phyloP scores from a whole-genome alignment of 2,797 vertebrate species.

The Pseudochromis fuscus region DNA sequence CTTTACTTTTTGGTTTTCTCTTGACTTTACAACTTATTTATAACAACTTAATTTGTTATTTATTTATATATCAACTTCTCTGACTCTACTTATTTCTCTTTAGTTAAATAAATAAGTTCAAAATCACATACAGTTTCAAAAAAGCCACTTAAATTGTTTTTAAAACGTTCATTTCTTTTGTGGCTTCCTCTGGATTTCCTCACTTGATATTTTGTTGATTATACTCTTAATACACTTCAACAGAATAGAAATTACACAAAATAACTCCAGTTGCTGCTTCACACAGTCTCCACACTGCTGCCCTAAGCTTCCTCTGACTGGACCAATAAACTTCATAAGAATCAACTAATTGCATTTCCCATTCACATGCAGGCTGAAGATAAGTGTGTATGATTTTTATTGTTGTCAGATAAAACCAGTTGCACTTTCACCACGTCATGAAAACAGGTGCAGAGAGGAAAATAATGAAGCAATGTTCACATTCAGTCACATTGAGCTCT shows the following conservation, averaged over 20 bases:
- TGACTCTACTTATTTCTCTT: no score
- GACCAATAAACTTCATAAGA: not conserved
- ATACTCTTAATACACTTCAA: not conserved
- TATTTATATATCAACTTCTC: no score
- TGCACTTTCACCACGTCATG: constrained; percentile 20
- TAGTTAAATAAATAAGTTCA: no score
- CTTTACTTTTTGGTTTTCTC: not conserved
- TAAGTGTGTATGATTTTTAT: no score
- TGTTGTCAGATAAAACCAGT: constrained; percentile 34
- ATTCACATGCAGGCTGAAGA: constrained; percentile 25
- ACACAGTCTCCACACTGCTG: not conserved
- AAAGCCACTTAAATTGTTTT: no score
- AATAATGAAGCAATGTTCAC: constrained; percentile 54
- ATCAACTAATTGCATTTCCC: not conserved
- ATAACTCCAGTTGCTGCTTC: not conserved
- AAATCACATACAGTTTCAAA: no score
- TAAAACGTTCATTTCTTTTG: no score
- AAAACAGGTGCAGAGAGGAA: constrained; percentile 74
- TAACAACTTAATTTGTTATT: no score
- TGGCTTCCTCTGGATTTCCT: not conserved
- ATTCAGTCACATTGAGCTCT: constrained; percentile 46
- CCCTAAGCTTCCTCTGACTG: not conserved
- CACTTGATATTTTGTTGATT: not conserved
- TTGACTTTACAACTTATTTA: not conserved
- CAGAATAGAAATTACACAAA: not conserved